A percentile compares a stretch with the other conserved stretches of the same genome.
Conservation (phyloP, 2,888 invertebrate species). For the Cinara cedri region DNA sequence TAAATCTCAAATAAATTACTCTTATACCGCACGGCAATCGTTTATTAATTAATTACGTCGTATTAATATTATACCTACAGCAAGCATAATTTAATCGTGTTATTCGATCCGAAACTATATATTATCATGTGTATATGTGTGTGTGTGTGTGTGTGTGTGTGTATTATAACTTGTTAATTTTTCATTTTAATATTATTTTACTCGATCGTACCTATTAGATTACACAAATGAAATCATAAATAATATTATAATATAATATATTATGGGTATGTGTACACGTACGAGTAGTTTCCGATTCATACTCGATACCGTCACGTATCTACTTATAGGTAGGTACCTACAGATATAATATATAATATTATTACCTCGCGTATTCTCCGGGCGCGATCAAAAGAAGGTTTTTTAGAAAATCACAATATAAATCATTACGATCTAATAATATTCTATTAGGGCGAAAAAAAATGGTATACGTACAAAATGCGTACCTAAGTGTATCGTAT, state of each 20-base stretch:
- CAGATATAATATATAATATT: neutral
- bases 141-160: neutral
- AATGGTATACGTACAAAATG: neutral
- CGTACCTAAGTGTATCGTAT: neutral
- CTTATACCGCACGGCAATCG: neutral
- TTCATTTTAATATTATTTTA: constrained; percentile 30
- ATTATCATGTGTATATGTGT: neutral
- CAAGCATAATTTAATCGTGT: constrained; percentile 8
- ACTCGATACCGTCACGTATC: neutral
- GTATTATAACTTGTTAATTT: constrained; percentile 36
- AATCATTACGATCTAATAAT: constrained; percentile 29
- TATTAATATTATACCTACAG: constrained; percentile 3
- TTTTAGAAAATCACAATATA: constrained; percentile 42
- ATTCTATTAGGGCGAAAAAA: constrained; percentile 29
- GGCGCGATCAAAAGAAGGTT: constrained; percentile 8
- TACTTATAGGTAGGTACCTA: neutral
- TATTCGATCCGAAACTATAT: neutral
- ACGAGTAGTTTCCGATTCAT: constrained; percentile 22
- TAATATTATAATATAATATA: constrained; percentile 29
- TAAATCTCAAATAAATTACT: neutral
- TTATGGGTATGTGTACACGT: neutral
- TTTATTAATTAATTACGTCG: neutral
- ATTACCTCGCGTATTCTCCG: constrained; percentile 8
- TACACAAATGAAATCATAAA: constrained; percentile 47
- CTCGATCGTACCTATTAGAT: constrained; percentile 25